Base-by-base conservation (phyloP, 2,888 invertebrate species). In the Epistrophe grossulariae region DNA sequence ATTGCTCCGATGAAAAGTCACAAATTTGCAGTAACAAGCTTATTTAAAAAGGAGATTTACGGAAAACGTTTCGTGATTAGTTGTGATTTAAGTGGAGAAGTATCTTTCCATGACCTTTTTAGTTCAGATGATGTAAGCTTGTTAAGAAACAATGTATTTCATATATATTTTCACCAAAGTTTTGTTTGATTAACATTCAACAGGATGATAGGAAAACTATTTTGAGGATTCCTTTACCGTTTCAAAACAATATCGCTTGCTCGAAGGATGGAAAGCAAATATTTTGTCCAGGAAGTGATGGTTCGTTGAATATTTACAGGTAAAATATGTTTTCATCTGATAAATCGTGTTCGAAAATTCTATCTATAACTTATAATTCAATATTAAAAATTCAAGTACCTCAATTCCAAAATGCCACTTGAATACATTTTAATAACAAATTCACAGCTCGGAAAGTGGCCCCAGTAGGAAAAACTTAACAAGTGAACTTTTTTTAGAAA, bases 31-130 rank as follows among this genome's bases (percentile, higher is more conserved):
- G 90, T 92, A 0, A 90, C 91, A 19, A 90, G 90, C 0, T 83
- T 93, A 28, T 74, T 90, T 1, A 90, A 90, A 64, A 89, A 89
- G 0, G 87, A 89, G 31, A 82, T 91, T 64, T 88, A 84, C 5
- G 91, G 91, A 17, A 89, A 89, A 8, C 89, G 79, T n/a, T 82
- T 91, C 5, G 88, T 93, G 0, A 88, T 93, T 13, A 93, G 92
- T 77, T 92, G 92, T 74, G 93, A 93, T 88, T 81, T 93, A 17
- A 93, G 92, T 77, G 93, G 93, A 4, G 91, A 93, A 84, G 89
- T 93, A 10, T 91, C 90, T 79, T 91, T 91, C 74, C 92, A 93
- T 70, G 91, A 91, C 62, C 88, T 92, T 74, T 88, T 89, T 0
- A 90, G 90, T 66, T 84, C 79, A 2, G 91, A 91, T 66, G 91